A percentile compares a stretch with the other conserved stretches of the same genome.
These are phyloP conservation scores for Aurelia aurita DNA, from an alignment of 30 jellyfish, hydroid and myxozoan species.

Conservation along the genomic window DNA sequence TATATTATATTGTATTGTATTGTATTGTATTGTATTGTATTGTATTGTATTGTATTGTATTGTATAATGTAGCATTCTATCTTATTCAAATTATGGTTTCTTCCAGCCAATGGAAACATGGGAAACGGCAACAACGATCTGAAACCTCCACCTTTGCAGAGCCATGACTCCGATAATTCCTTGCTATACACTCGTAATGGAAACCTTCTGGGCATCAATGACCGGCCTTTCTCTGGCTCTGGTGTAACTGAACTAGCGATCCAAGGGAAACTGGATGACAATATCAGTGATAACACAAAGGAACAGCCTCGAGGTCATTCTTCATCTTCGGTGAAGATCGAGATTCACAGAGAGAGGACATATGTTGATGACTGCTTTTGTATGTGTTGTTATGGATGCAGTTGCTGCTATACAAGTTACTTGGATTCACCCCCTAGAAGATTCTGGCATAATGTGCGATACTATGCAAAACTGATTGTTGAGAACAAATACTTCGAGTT, in stretches of 20 bases:
- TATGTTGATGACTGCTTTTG: constrained; percentile 98
- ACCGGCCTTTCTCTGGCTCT: constrained; percentile 83
- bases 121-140: constrained; percentile 57
- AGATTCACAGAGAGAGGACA: constrained; percentile 92
- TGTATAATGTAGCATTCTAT: too few species aligned
- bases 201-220: constrained; percentile 52
- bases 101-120: constrained; percentile 56
- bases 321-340: constrained; percentile 95
- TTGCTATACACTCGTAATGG: constrained; percentile 70
- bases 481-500: constrained; percentile 97
- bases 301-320: constrained; percentile 89
- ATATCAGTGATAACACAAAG: constrained; percentile 63
- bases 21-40: too few species aligned
- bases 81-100: neutral
- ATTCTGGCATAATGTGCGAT: constrained; percentile 95
- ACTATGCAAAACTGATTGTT: constrained; percentile 65
- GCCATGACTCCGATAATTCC: constrained; percentile 66
- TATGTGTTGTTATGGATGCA: constrained; percentile 83
- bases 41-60: too few species aligned
- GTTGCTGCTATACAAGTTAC: constrained; percentile 95
- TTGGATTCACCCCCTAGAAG: constrained; percentile 97
- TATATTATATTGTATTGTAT: neutral
- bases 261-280: constrained; percentile 77
- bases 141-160: constrained; percentile 63
- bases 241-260: constrained; percentile 91